A percentile compares a stretch with the other conserved stretches of the same genome.
Evolutionary conservation across 2,888 invertebrate genomes (phyloP).

Genomic region (Conops quadrifasciatus): DNA sequence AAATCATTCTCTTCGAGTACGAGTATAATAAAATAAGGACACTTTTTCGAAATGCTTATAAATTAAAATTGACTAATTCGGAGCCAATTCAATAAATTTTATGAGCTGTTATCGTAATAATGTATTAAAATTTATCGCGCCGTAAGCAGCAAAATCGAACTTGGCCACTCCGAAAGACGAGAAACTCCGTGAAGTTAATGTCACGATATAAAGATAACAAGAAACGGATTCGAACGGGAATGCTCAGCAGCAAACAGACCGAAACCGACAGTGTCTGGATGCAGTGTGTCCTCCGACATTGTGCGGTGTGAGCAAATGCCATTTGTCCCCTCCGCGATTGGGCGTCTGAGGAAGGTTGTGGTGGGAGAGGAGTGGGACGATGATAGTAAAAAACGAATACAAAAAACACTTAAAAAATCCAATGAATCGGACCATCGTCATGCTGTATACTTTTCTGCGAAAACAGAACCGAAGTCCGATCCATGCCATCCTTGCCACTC

Average conservation of each 20-base stretch:
- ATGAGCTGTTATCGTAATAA: conserved; percentile 3
- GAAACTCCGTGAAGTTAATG: conserved; percentile 51
- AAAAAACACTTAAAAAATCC: conserved; percentile 45
- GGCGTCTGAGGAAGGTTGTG: too few relatives aligned
- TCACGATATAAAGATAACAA: conserved; percentile 58
- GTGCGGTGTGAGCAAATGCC: neutral
- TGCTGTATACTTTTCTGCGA: conserved; percentile 44
- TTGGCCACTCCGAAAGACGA: neutral
- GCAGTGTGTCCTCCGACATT: neutral
- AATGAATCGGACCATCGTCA: too few relatives aligned
- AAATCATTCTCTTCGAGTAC: too few relatives aligned
- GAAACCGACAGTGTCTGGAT: neutral
- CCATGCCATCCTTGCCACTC: neutral
- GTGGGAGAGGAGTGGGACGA: too few relatives aligned
- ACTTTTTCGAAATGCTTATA: neutral
- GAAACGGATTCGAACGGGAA: conserved; percentile 53
- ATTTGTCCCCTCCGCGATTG: conserved; percentile 7
- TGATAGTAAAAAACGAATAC: conserved; percentile 25
- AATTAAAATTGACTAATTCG: conserved; percentile 13
- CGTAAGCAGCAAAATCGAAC: neutral
- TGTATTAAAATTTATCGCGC: conserved; percentile 24
- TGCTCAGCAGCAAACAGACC: conserved; percentile 52
- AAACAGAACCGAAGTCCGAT: conserved; percentile 19
- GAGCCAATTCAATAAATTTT: conserved; percentile 11
- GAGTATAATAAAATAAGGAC: too few relatives aligned